These are phyloP conservation scores for Leptodirus hochenwartii DNA, from an alignment of 2,888 invertebrate species.

Conservation along the genomic window DNA sequence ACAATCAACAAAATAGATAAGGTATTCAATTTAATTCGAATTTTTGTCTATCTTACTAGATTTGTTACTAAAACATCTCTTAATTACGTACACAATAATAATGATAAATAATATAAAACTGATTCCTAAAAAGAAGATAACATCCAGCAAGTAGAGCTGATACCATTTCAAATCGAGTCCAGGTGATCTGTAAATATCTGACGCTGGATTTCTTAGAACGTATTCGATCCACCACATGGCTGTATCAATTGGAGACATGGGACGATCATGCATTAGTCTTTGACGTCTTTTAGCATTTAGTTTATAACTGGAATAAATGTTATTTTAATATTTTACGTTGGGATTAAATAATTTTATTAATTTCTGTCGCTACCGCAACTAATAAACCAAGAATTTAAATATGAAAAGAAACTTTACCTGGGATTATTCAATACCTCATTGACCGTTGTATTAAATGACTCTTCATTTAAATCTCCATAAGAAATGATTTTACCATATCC, in stretches of 20 bases:
- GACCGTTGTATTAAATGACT: constrained; percentile 9
- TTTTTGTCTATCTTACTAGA: too few species aligned
- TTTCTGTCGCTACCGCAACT: constrained; percentile 8
- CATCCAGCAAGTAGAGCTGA: constrained; percentile 11
- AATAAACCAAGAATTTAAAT: too few species aligned
- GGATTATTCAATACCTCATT: constrained; percentile 11
- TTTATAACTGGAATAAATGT: too few species aligned
- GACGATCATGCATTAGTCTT: constrained; percentile 9
- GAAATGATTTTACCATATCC: constrained; percentile 26
- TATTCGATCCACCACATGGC: constrained; percentile 8
- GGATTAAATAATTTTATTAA: constrained; percentile 9
- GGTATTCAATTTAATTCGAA: too few species aligned
- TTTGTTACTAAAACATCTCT: too few species aligned
- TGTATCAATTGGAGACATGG: constrained; percentile 5
- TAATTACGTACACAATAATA: too few species aligned
- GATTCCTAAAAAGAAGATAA: constrained; percentile 7
- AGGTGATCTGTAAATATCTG: constrained; percentile 2
- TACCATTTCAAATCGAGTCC: constrained; percentile 9
- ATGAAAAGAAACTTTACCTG: too few species aligned
- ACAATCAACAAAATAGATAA: too few species aligned
- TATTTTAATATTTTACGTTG: too few species aligned
- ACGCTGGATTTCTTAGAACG: constrained; percentile 3
- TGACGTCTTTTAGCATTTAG: constrained; percentile 7
- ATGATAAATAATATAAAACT: too few species aligned
- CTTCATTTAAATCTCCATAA: constrained; percentile 19